Percentiles rank a stretch among this genome's conserved stretches.
These are phyloP conservation scores for Agrochola circellaris DNA, from an alignment of 2,888 invertebrate genomes.

Conservation along the genomic window DNA sequence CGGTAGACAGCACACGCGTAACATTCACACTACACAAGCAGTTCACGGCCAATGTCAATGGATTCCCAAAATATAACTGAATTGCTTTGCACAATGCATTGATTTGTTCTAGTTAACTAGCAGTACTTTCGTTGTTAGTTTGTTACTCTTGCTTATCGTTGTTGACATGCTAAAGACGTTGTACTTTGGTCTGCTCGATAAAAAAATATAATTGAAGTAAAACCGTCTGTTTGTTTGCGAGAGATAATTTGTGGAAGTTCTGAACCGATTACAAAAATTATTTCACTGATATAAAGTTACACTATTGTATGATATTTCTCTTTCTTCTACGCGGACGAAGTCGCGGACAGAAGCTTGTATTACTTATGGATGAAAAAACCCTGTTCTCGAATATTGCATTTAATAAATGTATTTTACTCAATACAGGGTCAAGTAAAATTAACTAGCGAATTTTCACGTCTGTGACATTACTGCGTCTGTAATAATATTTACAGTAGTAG, in stretches of 20 bases:
- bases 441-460: too few relatives aligned
- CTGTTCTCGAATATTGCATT: background rate
- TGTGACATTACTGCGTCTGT: too few relatives aligned
- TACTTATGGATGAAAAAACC: background rate
- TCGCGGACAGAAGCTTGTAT: background rate
- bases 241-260: background rate
- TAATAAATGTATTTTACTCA: too few relatives aligned
- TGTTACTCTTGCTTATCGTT: background rate
- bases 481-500: too few relatives aligned
- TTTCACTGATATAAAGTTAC: background rate
- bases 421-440: too few relatives aligned
- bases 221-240: background rate
- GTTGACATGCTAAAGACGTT: background rate
- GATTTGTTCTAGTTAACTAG: background rate
- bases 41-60: conserved; percentile 23
- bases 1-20: background rate
- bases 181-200: background rate
- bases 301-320: background rate
- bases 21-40: background rate
- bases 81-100: background rate
- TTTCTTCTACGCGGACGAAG: background rate
- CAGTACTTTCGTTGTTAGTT: background rate
- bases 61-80: background rate
- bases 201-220: background rate
- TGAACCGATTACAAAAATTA: too few relatives aligned